Base-by-base conservation (phyloP, 2,113 vertebrate genomes). In the Varanus komodoensis region DNA sequence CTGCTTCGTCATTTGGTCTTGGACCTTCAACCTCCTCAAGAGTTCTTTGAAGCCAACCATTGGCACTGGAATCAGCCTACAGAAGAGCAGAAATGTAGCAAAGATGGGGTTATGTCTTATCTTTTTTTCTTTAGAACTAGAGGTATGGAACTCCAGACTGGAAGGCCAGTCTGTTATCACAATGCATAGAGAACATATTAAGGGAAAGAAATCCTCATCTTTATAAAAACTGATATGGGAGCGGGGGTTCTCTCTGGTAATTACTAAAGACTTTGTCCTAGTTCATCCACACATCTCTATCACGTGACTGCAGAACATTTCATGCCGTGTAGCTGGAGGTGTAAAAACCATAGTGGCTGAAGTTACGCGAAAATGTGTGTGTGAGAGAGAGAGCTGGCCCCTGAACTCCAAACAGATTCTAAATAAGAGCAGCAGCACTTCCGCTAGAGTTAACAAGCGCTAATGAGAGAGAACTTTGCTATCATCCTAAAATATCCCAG, bases 1-100 rank as follows among this genome's bases (percentile, higher is more conserved):
- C 93, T 99, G 99, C 94, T 99, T 99, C 68, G 98, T 99, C 99
- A 99, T 99, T 97, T 99, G 99, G 86, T 99, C 99, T 96, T 99
- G 99, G 93, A 98, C 98, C 95, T 99, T 99, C 88, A 99, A 89
- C 91, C 99, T 97, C 93, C 98, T 97, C 71, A 99, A 96, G 32
- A 99, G 96, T 92, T 99, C 99, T 93, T 98, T 99, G 94, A 99
- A 99, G 82, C 99, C 98, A 88, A 99, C 99, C 99, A 99, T 99
- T 15, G 99, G 98, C 17, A 99, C 98, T 89, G 99, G 99, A 95
- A 99, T 99, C 91, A 99, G 97, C 89, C 99, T 99, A n/a, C 25
- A 64, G 84, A 87, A 95, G 95, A 92, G 6, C 11, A 38, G 32
- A 91, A 89, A 88, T 71, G 92, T 89, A 68, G 0, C n/a, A 61